Evolutionary conservation across 2,797 vertebrate genomes (phyloP).

Genomic region (Rhabdophis nuchalis): DNA sequence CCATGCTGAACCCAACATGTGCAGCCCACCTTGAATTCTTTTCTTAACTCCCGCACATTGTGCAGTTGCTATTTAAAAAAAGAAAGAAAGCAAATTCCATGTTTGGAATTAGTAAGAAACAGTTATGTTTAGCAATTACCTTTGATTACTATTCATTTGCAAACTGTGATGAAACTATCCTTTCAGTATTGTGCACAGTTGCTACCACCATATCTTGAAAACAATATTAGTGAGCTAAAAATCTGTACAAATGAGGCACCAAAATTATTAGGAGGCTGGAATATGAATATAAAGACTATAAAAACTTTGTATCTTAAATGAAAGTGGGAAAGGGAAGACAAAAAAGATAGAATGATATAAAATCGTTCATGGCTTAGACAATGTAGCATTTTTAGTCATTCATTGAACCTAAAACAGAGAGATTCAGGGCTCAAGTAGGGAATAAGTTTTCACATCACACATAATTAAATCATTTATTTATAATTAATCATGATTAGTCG

Average conservation of each 20-base stretch:
- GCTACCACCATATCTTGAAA: background rate
- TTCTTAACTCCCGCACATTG: background rate
- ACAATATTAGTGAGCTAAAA: background rate
- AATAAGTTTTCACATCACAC: background rate
- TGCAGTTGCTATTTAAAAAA: background rate
- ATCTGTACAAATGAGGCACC: background rate
- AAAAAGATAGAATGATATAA: background rate
- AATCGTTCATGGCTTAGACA: background rate
- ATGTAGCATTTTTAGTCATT: background rate
- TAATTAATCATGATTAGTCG: background rate
- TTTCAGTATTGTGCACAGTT: background rate
- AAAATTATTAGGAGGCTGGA: background rate
- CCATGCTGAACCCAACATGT: no score
- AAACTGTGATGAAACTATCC: background rate
- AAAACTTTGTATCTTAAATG: background rate
- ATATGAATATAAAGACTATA: background rate
- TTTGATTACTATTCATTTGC: background rate
- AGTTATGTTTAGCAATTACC: background rate
- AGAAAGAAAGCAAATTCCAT: background rate
- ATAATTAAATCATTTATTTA: background rate
- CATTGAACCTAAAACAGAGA: background rate
- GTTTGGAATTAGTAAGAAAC: background rate
- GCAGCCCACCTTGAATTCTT: no score
- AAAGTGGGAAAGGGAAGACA: background rate
- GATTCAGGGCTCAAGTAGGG: background rate